These are phyloP conservation scores for Leucoraja erinaceus DNA, from an alignment of 2,113 vertebrate species.

Conservation along the genomic window DNA sequence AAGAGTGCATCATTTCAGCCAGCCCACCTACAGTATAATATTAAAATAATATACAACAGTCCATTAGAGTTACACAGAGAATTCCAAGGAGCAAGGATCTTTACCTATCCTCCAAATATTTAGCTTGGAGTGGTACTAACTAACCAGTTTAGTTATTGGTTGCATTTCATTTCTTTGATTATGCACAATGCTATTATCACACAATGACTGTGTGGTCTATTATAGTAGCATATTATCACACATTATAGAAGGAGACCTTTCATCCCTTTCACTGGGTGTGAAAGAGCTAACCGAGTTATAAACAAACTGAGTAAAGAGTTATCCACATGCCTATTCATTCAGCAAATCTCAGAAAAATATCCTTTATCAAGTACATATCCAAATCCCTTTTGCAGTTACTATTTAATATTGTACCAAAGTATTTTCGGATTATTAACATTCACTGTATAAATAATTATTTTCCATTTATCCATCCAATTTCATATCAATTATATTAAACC, in stretches of 20 bases:
- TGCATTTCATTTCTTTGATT: neutral
- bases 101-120: neutral
- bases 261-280: neutral
- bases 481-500: neutral
- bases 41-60: neutral
- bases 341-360: neutral
- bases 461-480: neutral
- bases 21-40: neutral
- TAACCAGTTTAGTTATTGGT: neutral
- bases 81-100: no score
- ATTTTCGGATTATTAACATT: neutral
- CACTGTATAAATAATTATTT: neutral
- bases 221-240: neutral
- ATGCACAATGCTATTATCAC: neutral
- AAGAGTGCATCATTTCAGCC: neutral
- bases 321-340: neutral
- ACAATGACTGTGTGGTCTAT: neutral
- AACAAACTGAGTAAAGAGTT: no score
- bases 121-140: neutral
- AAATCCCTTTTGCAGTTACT: neutral
- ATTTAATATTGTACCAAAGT: neutral
- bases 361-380: neutral
- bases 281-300: neutral
- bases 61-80: neutral
- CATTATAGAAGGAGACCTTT: neutral